Base-by-base conservation (phyloP, 53 echinoderm and acorn worm genomes). In the Paelopatides confundens region DNA sequence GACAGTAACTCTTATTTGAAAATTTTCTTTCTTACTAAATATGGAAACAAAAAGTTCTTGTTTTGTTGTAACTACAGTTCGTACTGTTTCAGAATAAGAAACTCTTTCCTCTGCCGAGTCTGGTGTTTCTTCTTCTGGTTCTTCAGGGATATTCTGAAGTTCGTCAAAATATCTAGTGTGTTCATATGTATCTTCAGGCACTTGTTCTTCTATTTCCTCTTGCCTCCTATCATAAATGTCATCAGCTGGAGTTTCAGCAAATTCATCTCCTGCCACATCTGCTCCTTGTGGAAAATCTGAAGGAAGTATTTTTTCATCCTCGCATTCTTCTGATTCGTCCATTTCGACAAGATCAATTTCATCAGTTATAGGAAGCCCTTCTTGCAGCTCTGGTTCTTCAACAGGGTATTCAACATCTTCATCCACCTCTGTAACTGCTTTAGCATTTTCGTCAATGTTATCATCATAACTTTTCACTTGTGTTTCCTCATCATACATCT, bases 81-180 rank as follows among this genome's bases (percentile, higher is more conserved):
- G 43, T 12, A 79, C 79, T 14, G 79, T 31, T 79, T 79, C 52
- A 3, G 49, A 31, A 31, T 49, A 50, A 31, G 49, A 47, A 43
- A 23, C 50, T 30, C 49, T 67, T 14, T 49, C 77, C 77, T 77
- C 77, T 27, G 47, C 18, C 17, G 52, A 70, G 21, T 82, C 82
- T 43, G 33, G 54, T 33, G 81, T 68, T 37, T 81, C 82, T 47
- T 92, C 86, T 86, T 54, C 87, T 31, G 79, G 79, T 79, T 79
- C 51, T n/a, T 79, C 79, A 43, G 79, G 79, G 9, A 79, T 79
- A 34, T 79, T 79, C 79, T 79, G 79, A 18, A 79, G 48, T 51
- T 79, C 79, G 31, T 79, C 79, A 79, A 79, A 79, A 47, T 79
- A 52, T 52, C 53, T 53, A 29, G 49, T 48, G 17, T 79, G 51